A percentile compares a stretch with the other conserved stretches of the same genome.
These are phyloP conservation scores for Meandrusa payeni DNA, from an alignment of 2,888 invertebrate genomes.

Conservation along the genomic window DNA sequence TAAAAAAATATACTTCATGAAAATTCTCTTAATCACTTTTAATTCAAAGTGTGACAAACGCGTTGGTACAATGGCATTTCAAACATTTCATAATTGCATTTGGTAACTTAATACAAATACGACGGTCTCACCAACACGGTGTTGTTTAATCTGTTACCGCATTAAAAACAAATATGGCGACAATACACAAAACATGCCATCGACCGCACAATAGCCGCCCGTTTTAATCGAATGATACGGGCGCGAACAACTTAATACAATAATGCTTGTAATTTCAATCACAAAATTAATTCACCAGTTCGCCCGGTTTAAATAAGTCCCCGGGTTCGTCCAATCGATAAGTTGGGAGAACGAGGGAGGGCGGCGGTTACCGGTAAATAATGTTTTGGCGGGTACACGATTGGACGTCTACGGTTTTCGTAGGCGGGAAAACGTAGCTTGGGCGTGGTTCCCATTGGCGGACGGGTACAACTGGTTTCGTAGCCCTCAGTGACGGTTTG, in stretches of 20 bases:
- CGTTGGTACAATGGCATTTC: too few relatives aligned
- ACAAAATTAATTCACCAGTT: conserved; percentile 70
- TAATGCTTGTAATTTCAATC: conserved; percentile 73
- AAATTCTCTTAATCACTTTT: too few relatives aligned
- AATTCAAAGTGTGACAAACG: too few relatives aligned
- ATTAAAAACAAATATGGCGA: conserved; percentile 22
- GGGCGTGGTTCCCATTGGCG: conserved; percentile 46
- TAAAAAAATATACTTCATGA: too few relatives aligned
- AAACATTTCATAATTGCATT: too few relatives aligned
- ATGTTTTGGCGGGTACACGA: conserved; percentile 48
- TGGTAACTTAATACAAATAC: too few relatives aligned
- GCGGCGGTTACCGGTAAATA: conserved; percentile 71
- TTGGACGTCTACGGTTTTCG: conserved; percentile 41
- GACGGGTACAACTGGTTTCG: conserved; percentile 19
- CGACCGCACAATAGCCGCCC: conserved; percentile 41
- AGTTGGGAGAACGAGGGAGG: conserved; percentile 57
- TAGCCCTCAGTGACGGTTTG: conserved; percentile 20
- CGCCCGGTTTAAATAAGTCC: conserved; percentile 75
- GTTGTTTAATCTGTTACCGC: conserved; percentile 18
- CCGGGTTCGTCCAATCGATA: conserved; percentile 71
- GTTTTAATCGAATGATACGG: conserved; percentile 60
- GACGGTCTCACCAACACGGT: neutral
- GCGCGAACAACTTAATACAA: conserved; percentile 60
- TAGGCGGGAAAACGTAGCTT: conserved; percentile 39
- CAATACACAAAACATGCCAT: conserved; percentile 34